Conservation (phyloP, 2,888 invertebrate species). For the Trissolcus japonicus region DNA sequence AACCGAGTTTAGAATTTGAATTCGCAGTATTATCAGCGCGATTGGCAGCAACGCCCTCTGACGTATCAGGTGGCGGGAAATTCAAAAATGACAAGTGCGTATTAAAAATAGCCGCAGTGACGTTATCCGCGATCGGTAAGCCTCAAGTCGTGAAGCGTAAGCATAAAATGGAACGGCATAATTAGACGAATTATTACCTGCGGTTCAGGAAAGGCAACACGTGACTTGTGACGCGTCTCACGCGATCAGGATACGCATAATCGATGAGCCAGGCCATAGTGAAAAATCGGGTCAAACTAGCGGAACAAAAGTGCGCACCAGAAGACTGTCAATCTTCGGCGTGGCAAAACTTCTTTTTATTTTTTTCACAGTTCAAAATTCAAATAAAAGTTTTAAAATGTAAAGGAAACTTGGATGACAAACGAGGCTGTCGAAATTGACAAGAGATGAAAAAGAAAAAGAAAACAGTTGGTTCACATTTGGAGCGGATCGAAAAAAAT, state of each 20-base stretch:
- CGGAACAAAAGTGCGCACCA: background rate
- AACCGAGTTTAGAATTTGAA: background rate
- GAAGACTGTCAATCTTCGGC: background rate
- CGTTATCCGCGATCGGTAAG: constrained; percentile 34
- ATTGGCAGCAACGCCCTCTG: too few species aligned
- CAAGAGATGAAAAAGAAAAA: background rate
- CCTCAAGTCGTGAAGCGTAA: background rate
- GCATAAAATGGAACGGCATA: constrained; percentile 4
- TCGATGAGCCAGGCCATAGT: constrained; percentile 59
- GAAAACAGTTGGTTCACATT: background rate
- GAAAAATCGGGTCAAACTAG: constrained; percentile 22
- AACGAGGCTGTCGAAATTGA: background rate
- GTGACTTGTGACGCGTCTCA: constrained; percentile 60
- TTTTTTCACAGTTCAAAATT: background rate
- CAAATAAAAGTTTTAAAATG: too few species aligned
- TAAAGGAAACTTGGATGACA: background rate
- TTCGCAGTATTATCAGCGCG: too few species aligned
- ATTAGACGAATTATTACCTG: constrained; percentile 62
- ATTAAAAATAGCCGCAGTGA: background rate
- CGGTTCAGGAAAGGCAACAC: constrained; percentile 65
- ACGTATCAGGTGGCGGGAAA: background rate
- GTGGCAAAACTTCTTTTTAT: background rate
- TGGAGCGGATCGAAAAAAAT: constrained; percentile 1
- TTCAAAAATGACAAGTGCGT: background rate
- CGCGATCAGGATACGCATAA: constrained; percentile 63